Base-by-base conservation (phyloP, 2,797 vertebrate genomes). In the Intellagama lesueurii region DNA sequence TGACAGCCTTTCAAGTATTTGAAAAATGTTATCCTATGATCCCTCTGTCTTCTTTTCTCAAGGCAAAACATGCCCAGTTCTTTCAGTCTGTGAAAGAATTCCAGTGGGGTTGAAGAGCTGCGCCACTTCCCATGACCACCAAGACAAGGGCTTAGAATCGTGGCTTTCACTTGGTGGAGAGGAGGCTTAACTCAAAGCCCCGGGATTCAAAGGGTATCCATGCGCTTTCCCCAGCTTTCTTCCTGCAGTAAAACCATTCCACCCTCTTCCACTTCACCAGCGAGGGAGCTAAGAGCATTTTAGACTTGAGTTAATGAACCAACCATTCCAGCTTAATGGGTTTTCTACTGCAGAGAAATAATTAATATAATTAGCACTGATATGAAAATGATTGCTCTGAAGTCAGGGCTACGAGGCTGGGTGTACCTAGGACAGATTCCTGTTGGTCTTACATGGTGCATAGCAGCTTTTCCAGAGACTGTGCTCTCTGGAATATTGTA, bases 311-410 rank as follows among this genome's bases (percentile, higher is more conserved):
- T 92, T 94, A 95, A 94, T 90, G 94, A 96, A 94, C 92, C 78
- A 52, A 87, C 90, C 91, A 95, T 94, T 92, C 92, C 86, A 89
- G 88, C 91, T 91, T 94, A 95, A 95, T 96, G 95, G 94, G 93
- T 92, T 96, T 95, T 94, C 89, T 90, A 92, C 91, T 93, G 94
- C 94, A 90, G 93, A 95, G 93, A 95, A 94, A 44, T 95, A 94
- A 95, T 96, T 96, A 96, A 96, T 94, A 91, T 95, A 96, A 95
- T 95, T 96, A 95, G 90, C 0, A 56, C 28, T 89, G 93, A 94
- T 95, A 95, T 70, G 93, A 95, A 96, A 96, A 94, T 92, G 90
- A 95, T 92, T 93, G 87, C 90, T 8, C 93, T 92, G 0, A 0
- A 94, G 90, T 89, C 89, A 32, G 88, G 91, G 87, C 90, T 83